A percentile compares a stretch with the other conserved stretches of the same genome.
Evolutionary conservation across 2,888 invertebrate genomes (phyloP).

Genomic region (Syrista parreyssii): DNA sequence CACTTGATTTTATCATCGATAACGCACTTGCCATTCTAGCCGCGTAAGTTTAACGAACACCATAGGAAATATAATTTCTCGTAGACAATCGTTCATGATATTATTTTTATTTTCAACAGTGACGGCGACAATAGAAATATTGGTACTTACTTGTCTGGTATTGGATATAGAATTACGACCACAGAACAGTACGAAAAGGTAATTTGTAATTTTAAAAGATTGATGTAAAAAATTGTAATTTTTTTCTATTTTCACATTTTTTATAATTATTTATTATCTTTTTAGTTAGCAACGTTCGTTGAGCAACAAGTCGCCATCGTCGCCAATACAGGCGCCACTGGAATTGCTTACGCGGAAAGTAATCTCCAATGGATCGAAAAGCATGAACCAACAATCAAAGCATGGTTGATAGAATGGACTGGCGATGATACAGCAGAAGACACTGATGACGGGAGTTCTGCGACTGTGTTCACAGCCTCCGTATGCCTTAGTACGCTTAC

Average conservation of each 20-base stretch:
- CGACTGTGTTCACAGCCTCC: no score
- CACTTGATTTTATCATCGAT: conserved; percentile 39
- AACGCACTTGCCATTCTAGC: conserved; percentile 34
- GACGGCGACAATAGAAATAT: not conserved
- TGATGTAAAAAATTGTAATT: not conserved
- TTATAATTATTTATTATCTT: not conserved
- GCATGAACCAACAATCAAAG: no score
- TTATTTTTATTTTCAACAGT: not conserved
- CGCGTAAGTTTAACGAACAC: conserved; percentile 16
- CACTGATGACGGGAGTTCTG: no score
- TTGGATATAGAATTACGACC: conserved; percentile 25
- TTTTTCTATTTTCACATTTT: not conserved
- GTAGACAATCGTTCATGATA: not conserved
- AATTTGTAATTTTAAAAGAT: not conserved
- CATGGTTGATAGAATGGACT: no score
- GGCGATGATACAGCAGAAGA: no score
- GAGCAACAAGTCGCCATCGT: no score
- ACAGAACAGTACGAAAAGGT: conserved; percentile 23
- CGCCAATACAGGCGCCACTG: no score
- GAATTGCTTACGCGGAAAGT: no score
- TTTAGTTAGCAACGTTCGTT: not conserved
- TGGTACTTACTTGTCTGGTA: conserved; percentile 17
- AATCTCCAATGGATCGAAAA: no score
- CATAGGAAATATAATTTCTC: not conserved
- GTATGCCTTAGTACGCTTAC: no score